Evolutionary conservation across 2,888 invertebrate species (phyloP), one percentile per base, ranked within the genome.

Genomic region (Diplolepis rosae): DNA sequence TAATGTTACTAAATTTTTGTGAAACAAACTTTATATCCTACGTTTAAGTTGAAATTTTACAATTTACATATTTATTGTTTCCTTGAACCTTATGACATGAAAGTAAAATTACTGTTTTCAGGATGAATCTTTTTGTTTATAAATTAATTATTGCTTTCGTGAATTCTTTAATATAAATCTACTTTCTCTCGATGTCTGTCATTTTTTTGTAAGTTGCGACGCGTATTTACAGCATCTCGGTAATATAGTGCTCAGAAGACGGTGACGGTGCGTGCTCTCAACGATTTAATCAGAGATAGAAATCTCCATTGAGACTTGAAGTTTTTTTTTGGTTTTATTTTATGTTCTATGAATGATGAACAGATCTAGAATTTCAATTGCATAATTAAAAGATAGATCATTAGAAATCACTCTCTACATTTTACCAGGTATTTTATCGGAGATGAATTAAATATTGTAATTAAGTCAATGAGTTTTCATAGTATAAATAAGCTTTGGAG

Each of bases 131-230:
- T 35, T 35, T 61, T 61, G 24, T n/a, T 61, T n/a, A 39, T 39
- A 61, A 61, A 61, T 61, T 61, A 39, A 61, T 39, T 13, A 24
- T 24, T 39, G 39, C 61, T 61, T 61, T 61, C 61, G 39, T 61
- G 39, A 61, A 61, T 61, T 39, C 39, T 39, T 61, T 39, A 18
- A 45, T 45, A 61, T 24, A 61, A 39, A 61, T 39, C 39, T 24
- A 61, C 61, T 61, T 61, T 61, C 61, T 61, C 61, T 24, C 35
- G 35, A 39, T 61, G 39, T 61, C 61, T 61, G 39, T 39, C 24
- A 61, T 61, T 61, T 39, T 61, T 61, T 61, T 39, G 35, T 15
- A 39, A 39, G 22, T 45, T n/a, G 61, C 39, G 24, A 39, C 39
- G 39, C 35, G 18, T 18, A n/a, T 39, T 39, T 39, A 24, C 39